A percentile compares a stretch with the other conserved stretches of the same genome.
Evolutionary conservation across 2,113 vertebrate genomes (phyloP).

Genomic region (Ptyas mucosa): DNA sequence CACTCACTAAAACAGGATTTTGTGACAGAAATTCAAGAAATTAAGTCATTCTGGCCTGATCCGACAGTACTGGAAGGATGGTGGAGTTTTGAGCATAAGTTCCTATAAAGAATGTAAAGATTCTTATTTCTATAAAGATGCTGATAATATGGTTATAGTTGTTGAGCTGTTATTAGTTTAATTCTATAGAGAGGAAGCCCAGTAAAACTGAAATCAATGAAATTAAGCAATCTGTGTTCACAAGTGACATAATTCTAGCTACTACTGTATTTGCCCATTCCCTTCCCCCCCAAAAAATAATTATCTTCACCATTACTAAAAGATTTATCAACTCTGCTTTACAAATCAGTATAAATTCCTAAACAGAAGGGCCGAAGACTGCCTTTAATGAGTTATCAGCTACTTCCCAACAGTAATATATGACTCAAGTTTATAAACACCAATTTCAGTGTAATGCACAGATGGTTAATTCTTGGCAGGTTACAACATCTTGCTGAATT

Average conservation of each 20-base stretch:
- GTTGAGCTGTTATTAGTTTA: neutral
- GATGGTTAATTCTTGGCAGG: neutral
- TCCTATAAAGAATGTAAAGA: neutral
- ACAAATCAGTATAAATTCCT: neutral
- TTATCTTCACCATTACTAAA: neutral
- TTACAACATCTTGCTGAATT: neutral
- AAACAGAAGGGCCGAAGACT: neutral
- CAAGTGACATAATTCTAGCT: neutral
- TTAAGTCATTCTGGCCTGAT: neutral
- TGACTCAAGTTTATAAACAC: neutral
- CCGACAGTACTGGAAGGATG: neutral
- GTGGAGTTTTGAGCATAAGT: neutral
- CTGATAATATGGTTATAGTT: neutral
- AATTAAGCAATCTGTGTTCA: neutral
- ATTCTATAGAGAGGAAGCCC: neutral
- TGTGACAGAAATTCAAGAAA: neutral
- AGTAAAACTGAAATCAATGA: neutral
- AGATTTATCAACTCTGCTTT: neutral
- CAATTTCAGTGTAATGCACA: neutral
- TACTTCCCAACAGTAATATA: neutral
- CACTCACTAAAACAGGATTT: neutral
- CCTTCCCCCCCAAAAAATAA: neutral
- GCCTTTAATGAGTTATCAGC: neutral
- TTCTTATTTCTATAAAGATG: neutral
- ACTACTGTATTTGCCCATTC: neutral